Percentiles rank a stretch among this genome's conserved stretches.
Evolutionary conservation across 2,113 vertebrate genomes (phyloP).

Genomic region (Oreochromis tanganicae): DNA sequence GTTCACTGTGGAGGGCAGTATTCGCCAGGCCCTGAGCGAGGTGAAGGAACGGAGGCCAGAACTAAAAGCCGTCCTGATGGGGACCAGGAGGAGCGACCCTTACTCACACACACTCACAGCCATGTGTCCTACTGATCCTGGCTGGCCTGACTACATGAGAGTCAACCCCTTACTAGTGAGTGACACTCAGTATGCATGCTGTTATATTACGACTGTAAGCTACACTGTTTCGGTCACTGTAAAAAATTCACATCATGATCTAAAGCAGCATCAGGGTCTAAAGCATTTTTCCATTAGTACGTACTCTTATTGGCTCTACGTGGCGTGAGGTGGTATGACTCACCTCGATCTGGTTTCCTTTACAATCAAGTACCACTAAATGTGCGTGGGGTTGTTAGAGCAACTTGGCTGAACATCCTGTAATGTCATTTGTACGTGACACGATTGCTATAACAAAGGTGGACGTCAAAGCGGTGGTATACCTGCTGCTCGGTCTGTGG

Average conservation of each 20-base stretch:
- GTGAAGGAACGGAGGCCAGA: constrained; percentile 77
- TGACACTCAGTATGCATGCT: background rate
- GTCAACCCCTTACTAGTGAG: constrained; percentile 88
- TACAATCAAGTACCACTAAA: background rate
- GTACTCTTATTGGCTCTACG: background rate
- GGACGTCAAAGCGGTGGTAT: background rate
- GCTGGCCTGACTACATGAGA: constrained; percentile 89
- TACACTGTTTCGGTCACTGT: too few species aligned
- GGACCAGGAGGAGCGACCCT: constrained; percentile 87
- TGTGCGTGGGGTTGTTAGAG: background rate
- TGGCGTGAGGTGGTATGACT: background rate
- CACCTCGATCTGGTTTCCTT: background rate
- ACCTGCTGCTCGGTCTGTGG: background rate
- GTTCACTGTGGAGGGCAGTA: constrained; percentile 82
- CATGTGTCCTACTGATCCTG: constrained; percentile 82
- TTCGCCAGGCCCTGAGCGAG: constrained; percentile 79
- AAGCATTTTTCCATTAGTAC: too few species aligned
- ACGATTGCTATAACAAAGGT: background rate
- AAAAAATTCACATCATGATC: background rate
- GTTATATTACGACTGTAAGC: background rate
- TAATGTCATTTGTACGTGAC: background rate
- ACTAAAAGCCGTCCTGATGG: constrained; percentile 88
- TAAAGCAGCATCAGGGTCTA: too few species aligned
- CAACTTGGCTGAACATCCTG: background rate
- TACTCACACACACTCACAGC: constrained; percentile 80